Percentiles rank a stretch among this genome's conserved stretches.
phyloP scores from a whole-genome alignment of 2,797 vertebrate genomes.

The Lepidocolaptes lacrymiger region DNA sequence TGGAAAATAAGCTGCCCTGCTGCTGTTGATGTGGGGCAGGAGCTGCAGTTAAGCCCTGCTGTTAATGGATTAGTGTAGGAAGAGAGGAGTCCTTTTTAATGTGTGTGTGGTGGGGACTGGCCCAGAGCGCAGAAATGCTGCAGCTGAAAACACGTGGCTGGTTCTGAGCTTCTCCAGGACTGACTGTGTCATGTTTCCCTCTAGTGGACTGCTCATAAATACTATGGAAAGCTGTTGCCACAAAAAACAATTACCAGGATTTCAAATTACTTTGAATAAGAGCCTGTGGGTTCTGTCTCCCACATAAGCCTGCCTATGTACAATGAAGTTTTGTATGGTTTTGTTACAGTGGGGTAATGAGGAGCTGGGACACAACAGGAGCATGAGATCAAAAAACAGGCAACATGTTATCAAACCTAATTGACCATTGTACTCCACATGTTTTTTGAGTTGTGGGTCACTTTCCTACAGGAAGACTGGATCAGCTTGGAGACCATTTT shows the following conservation, averaged over 20 bases:
- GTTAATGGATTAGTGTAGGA: neutral
- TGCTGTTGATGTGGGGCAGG: neutral
- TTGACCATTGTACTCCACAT: neutral
- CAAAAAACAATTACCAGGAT: neutral
- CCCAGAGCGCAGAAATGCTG: neutral
- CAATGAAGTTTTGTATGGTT: neutral
- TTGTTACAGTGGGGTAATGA: neutral
- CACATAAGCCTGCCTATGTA: accelerated
- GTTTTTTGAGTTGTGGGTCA: neutral
- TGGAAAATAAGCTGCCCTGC: neutral
- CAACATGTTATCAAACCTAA: neutral
- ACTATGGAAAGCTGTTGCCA: neutral
- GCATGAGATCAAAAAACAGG: neutral
- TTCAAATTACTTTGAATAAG: neutral
- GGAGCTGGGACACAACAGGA: neutral
- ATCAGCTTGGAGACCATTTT: neutral
- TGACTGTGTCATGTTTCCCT: neutral
- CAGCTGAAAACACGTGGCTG: neutral
- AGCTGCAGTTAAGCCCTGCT: neutral
- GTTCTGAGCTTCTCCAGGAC: neutral
- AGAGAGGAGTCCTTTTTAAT: neutral
- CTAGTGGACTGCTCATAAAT: neutral
- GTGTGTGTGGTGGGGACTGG: neutral
- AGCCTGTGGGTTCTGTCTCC: neutral
- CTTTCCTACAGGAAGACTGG: neutral